A percentile compares a stretch with the other conserved stretches of the same genome.
Evolutionary conservation across 1,140 invertebrate species (phyloP).

Genomic region (Goniozus legneri): DNA sequence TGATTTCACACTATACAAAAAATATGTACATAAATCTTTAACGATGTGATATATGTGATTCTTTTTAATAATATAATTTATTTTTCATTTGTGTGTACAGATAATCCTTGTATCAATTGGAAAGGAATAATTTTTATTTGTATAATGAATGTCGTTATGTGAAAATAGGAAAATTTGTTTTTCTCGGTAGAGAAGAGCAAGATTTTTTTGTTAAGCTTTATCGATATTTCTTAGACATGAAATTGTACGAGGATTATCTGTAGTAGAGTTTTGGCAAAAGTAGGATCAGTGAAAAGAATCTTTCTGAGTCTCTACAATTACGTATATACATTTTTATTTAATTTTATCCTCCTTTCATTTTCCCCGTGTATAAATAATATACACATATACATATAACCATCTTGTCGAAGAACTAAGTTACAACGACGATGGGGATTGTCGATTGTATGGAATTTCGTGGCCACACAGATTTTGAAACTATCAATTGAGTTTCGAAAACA

Average conservation of each 20-base stretch:
- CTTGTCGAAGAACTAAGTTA: slow-evolving; percentile 25
- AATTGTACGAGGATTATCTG: no score
- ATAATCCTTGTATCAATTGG: no score
- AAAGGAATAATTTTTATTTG: no score
- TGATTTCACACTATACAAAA: slow-evolving; percentile 37
- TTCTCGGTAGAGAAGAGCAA: no score
- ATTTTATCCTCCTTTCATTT: slow-evolving; percentile 31
- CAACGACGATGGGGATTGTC: slow-evolving; percentile 33
- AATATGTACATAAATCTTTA: slow-evolving; percentile 36
- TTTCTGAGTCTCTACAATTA: slow-evolving; percentile 21
- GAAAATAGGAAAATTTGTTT: no score
- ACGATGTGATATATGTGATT: no score
- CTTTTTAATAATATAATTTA: slow-evolving; percentile 31
- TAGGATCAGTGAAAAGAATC: slow-evolving; percentile 34
- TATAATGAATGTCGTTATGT: no score
- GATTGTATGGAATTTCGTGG: slow-evolving; percentile 23
- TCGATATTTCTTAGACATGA: no score
- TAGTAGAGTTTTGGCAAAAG: slow-evolving; percentile 42
- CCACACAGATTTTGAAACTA: no score
- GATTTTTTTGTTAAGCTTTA: no score
- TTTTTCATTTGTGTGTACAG: slow-evolving; percentile 18
- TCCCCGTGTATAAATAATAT: slow-evolving; percentile 21
- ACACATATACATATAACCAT: slow-evolving; percentile 32
- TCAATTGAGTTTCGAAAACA: no score
- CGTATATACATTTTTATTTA: slow-evolving; percentile 27